A percentile compares a stretch with the other conserved stretches of the same genome.
Conservation (phyloP, 2,113 vertebrate species). For the Gallinago media region DNA sequence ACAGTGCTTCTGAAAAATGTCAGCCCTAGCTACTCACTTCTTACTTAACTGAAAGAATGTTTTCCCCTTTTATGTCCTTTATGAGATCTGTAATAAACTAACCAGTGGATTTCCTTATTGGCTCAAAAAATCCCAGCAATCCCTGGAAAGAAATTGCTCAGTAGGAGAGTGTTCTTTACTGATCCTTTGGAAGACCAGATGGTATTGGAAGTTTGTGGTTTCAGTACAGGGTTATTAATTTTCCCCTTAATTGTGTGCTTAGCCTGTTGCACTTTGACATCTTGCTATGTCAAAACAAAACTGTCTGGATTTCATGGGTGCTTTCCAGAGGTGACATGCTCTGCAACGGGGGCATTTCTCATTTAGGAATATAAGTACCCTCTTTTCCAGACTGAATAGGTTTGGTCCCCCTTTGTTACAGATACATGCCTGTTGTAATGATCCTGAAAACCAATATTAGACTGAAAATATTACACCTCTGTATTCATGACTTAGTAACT, state of each 20-base stretch:
- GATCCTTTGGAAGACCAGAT: neutral
- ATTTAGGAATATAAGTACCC: neutral
- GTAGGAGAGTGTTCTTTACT: neutral
- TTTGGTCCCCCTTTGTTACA: neutral
- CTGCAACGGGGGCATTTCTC: neutral
- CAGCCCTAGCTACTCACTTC: neutral
- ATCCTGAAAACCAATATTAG: neutral
- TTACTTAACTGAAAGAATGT: neutral
- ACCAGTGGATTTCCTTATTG: neutral
- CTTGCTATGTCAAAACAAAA: neutral
- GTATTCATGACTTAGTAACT: neutral
- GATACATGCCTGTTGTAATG: fast-evolving
- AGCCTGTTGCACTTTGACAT: neutral
- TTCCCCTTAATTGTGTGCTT: neutral
- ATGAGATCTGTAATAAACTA: neutral
- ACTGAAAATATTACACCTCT: neutral
- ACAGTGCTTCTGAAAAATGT: neutral
- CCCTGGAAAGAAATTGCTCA: neutral
- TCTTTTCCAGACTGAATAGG: neutral
- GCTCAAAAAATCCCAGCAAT: neutral
- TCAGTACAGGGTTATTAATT: neutral
- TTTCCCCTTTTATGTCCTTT: neutral
- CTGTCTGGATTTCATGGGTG: neutral
- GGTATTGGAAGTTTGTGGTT: neutral
- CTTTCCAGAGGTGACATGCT: neutral